phyloP scores from a whole-genome alignment of 2,797 vertebrate species.

The Rhincodon typus region DNA sequence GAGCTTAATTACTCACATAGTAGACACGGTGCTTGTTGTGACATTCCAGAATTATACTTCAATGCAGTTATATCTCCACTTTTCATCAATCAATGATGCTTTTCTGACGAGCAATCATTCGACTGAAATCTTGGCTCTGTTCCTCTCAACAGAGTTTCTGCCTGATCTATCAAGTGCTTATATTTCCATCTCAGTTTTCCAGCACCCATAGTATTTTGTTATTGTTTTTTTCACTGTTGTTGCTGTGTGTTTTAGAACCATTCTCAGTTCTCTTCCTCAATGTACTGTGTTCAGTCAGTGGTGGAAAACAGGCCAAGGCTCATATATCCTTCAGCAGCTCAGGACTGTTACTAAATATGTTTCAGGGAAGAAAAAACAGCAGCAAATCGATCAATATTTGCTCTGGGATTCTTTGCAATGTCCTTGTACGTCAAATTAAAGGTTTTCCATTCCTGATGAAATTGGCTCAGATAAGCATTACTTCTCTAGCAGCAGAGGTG shows the following conservation, averaged over 20 bases:
- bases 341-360: background rate
- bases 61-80: background rate
- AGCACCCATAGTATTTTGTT: background rate
- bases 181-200: background rate
- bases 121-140: background rate
- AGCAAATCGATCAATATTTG: background rate
- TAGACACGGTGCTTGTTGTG: background rate
- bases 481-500: too few species aligned
- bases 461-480: background rate
- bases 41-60: background rate
- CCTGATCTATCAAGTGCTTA: background rate
- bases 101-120: background rate
- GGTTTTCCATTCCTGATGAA: conserved; percentile 1
- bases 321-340: background rate
- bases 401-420: background rate
- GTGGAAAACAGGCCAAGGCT: background rate
- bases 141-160: background rate
- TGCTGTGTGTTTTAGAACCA: background rate
- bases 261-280: background rate
- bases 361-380: background rate
- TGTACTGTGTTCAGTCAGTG: background rate
- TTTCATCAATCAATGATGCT: background rate
- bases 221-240: background rate
- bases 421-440: conserved; percentile 11
- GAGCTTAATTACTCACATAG: too few species aligned